Conservation (phyloP, 2,113 vertebrate genomes). For the Melanerpes formicivorus region DNA sequence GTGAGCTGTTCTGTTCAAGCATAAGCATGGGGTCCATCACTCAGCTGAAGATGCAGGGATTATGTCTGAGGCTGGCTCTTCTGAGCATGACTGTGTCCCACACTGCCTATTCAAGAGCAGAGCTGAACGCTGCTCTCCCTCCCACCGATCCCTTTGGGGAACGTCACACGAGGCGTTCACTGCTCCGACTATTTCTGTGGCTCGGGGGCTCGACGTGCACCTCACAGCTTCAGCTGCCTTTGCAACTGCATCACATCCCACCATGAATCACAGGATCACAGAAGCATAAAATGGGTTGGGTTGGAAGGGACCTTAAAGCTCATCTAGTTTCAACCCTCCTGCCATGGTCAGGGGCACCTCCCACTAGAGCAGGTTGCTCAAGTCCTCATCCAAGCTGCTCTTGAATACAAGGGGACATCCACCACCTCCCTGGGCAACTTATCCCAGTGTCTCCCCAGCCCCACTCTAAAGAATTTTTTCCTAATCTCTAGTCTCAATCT, state of each 20-base stretch:
- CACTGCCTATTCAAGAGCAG: background rate
- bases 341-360: too few relatives aligned
- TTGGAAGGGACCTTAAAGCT: too few relatives aligned
- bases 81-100: background rate
- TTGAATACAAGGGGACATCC: too few relatives aligned
- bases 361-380: too few relatives aligned
- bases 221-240: background rate
- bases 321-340: too few relatives aligned
- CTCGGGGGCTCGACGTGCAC: background rate
- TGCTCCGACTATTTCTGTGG: background rate
- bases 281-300: too few relatives aligned
- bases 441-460: too few relatives aligned
- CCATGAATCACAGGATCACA: too few relatives aligned
- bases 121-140: background rate
- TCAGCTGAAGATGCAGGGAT: background rate
- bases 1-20: background rate
- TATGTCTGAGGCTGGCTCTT: background rate
- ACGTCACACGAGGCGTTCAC: background rate
- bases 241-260: background rate
- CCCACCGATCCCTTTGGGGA: conserved; percentile 4
- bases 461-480: too few relatives aligned
- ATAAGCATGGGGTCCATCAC: background rate
- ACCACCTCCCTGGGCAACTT: too few relatives aligned
- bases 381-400: too few relatives aligned
- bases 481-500: too few relatives aligned